These are phyloP conservation scores for Crossocerus cetratus DNA, from an alignment of 2,888 invertebrate genomes.

Conservation along the genomic window DNA sequence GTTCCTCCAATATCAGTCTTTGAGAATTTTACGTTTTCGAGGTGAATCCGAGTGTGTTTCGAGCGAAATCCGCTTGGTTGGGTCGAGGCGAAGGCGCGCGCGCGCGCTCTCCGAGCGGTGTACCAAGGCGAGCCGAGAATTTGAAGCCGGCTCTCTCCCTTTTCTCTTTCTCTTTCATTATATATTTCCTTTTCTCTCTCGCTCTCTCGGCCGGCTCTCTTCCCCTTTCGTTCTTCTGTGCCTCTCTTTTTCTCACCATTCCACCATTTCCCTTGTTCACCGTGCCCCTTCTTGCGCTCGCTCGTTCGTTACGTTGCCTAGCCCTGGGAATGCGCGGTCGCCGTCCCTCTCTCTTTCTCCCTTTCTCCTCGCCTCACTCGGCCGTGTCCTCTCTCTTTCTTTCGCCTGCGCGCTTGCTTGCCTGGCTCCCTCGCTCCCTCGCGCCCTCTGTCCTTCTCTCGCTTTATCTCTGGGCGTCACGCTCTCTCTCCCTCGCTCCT, in stretches of 20 bases:
- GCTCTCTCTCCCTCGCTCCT: conserved; percentile 65
- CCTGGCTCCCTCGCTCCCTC: conserved; percentile 31
- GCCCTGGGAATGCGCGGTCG: conserved; percentile 76
- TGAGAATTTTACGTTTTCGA: conserved; percentile 34
- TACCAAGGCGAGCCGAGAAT: conserved; percentile 52
- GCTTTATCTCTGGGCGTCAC: conserved; percentile 45
- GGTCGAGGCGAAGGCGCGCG: conserved; percentile 36
- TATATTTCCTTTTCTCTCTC: conserved; percentile 17
- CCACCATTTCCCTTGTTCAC: conserved; percentile 43
- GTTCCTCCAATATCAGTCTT: conserved; percentile 26
- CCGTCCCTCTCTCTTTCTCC: conserved; percentile 67
- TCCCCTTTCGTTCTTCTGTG: conserved; percentile 32
- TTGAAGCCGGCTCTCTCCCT: conserved; percentile 43
- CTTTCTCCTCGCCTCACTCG: conserved; percentile 53
- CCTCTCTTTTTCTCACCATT: conserved; percentile 44
- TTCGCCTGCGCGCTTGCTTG: conserved; percentile 65
- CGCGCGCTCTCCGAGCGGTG: too few species aligned
- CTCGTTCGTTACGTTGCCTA: conserved; percentile 70
- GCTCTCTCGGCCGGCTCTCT: background rate
- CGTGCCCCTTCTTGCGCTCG: conserved; percentile 43
- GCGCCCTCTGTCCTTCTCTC: conserved; percentile 25
- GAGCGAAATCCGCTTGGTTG: conserved; percentile 48
- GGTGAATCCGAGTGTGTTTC: conserved; percentile 52
- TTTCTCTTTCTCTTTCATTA: conserved; percentile 31
- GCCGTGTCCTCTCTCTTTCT: conserved; percentile 37